These are phyloP conservation scores for Cololabis saira DNA, from an alignment of 2,113 vertebrate species.

Conservation along the genomic window DNA sequence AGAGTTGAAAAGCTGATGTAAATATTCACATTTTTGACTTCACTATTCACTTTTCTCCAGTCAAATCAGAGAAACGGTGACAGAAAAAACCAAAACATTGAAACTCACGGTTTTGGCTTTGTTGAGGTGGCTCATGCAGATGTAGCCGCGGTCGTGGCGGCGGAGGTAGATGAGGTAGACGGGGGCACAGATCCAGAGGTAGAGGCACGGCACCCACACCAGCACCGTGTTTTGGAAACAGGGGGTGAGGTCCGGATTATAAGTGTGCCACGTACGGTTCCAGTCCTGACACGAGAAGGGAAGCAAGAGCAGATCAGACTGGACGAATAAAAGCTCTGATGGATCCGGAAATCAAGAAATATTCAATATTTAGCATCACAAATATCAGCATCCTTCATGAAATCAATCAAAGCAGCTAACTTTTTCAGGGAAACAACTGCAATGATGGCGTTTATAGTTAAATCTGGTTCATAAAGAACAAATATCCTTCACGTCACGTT, in stretches of 20 bases:
- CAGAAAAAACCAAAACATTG: neutral
- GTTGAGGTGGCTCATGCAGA: constrained; percentile 92
- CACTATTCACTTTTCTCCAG: neutral
- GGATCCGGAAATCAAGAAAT: too few species aligned
- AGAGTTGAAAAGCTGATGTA: too few species aligned
- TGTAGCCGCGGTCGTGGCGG: constrained; percentile 87
- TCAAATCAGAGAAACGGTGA: neutral
- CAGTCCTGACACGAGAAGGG: constrained; percentile 82
- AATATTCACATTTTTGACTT: too few species aligned
- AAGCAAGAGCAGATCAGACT: neutral
- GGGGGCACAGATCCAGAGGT: constrained; percentile 90
- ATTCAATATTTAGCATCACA: too few species aligned
- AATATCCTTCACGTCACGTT: too few species aligned
- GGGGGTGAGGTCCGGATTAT: constrained; percentile 88
- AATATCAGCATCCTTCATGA: too few species aligned
- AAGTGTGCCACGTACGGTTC: constrained; percentile 90
- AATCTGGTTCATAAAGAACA: too few species aligned
- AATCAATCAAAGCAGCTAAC: too few species aligned
- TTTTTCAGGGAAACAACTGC: too few species aligned
- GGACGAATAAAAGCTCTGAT: too few species aligned
- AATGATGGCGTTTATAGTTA: too few species aligned
- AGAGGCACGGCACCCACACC: constrained; percentile 90
- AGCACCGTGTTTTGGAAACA: constrained; percentile 96
- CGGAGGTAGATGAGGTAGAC: constrained; percentile 88
- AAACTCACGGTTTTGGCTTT: constrained; percentile 90